Percentiles rank a stretch among this genome's conserved stretches.
phyloP scores from a whole-genome alignment of 2,113 vertebrate genomes.

The Brachypodius melanocephalos region DNA sequence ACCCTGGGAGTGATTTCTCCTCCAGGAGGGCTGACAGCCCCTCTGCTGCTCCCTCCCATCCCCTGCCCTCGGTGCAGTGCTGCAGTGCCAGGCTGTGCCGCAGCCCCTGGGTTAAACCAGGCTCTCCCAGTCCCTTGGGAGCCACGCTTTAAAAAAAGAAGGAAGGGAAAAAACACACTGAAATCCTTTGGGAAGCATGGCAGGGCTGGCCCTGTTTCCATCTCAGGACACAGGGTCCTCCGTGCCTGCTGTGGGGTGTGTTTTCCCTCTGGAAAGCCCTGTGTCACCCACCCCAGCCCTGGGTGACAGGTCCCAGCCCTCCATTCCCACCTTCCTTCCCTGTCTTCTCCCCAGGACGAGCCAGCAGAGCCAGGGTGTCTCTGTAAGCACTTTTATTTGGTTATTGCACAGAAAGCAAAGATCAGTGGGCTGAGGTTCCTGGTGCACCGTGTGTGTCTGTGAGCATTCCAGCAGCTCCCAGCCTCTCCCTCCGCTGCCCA shows the following conservation, averaged over 20 bases:
- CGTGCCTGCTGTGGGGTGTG: rapidly evolving
- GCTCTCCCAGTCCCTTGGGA: not conserved
- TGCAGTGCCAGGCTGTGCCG: not conserved
- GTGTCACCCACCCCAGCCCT: not conserved
- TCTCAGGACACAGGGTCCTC: not conserved
- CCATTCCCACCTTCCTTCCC: not conserved
- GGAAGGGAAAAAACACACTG: not conserved
- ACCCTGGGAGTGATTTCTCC: not conserved
- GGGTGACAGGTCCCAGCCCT: not conserved
- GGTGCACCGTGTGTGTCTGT: not conserved
- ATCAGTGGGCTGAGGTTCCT: slow-evolving; percentile 67
- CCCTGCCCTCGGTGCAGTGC: not conserved
- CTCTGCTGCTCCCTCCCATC: rapidly evolving
- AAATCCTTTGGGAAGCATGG: not conserved
- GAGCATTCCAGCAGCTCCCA: not conserved
- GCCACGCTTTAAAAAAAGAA: not conserved
- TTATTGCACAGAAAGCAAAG: slow-evolving; percentile 79
- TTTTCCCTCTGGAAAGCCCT: rapidly evolving
- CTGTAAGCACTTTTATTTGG: slow-evolving; percentile 76
- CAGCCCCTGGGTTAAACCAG: not conserved
- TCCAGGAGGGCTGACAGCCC: rapidly evolving
- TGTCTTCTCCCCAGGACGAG: not conserved
- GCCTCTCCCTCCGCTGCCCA: not conserved
- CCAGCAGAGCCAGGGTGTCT: not conserved
- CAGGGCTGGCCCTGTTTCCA: not conserved